phyloP scores from a whole-genome alignment of 1,140 invertebrate genomes.

The Euschistus heros region DNA sequence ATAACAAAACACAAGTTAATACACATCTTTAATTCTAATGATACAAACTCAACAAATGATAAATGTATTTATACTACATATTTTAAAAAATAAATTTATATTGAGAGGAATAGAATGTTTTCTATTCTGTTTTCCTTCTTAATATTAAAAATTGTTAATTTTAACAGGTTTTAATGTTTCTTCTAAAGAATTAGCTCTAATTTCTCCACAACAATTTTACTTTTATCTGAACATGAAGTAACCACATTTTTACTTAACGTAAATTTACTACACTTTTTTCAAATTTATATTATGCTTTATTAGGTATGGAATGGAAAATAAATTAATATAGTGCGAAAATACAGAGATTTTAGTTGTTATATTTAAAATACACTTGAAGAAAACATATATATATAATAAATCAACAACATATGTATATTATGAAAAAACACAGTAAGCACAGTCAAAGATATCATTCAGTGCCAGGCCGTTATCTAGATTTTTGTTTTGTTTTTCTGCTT shows the following conservation, averaged over 20 bases:
- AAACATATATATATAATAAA: background rate
- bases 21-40: background rate
- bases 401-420: background rate
- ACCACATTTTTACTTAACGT: no score
- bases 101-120: no score
- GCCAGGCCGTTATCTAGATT: slow-evolving; percentile 23
- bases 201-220: no score
- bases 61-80: background rate
- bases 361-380: slow-evolving; percentile 5
- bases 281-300: no score
- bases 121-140: no score
- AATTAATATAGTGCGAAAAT: slow-evolving; percentile 9
- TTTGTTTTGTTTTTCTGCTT: slow-evolving; percentile 8
- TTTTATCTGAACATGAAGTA: no score
- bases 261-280: no score
- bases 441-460: slow-evolving; percentile 5
- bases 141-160: no score
- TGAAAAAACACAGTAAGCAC: slow-evolving; percentile 8
- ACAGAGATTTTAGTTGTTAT: slow-evolving; percentile 1
- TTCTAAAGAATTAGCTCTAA: background rate
- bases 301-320: no score
- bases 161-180: background rate
- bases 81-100: no score
- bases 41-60: slow-evolving; percentile 11
- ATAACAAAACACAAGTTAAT: slow-evolving; percentile 1